These are phyloP conservation scores for Coronaproctus castanopsis DNA, from an alignment of 2,888 invertebrate species.

Conservation along the genomic window DNA sequence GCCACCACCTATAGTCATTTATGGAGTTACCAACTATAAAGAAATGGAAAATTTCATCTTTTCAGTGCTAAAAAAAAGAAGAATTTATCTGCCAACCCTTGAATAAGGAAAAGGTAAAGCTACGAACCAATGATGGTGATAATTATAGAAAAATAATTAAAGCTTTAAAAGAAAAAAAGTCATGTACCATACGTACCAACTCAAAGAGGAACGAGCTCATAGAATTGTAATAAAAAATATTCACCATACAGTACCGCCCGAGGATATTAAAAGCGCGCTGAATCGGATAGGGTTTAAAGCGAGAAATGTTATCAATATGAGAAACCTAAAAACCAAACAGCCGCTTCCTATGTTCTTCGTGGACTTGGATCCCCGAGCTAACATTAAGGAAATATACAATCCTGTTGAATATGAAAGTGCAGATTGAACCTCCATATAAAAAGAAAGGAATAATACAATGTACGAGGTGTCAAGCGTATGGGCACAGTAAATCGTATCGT, in stretches of 20 bases:
- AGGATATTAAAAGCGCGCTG: background rate
- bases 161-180: background rate
- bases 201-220: background rate
- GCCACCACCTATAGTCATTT: too few species aligned
- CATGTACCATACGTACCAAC: background rate
- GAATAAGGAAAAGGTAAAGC: too few species aligned
- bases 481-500: constrained; percentile 1
- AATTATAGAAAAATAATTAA: too few species aligned
- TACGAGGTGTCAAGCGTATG: constrained; percentile 1
- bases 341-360: background rate
- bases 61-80: too few species aligned
- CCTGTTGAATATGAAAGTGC: background rate
- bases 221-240: constrained; percentile 1
- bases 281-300: background rate
- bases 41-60: too few species aligned
- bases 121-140: too few species aligned
- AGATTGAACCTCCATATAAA: background rate
- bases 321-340: background rate
- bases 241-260: background rate
- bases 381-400: background rate
- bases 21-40: too few species aligned
- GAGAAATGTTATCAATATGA: constrained; percentile 2
- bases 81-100: too few species aligned
- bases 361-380: background rate
- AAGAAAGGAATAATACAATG: background rate